Evolutionary conservation across 2,113 vertebrate genomes (phyloP).

Genomic region (Calcarius ornatus): DNA sequence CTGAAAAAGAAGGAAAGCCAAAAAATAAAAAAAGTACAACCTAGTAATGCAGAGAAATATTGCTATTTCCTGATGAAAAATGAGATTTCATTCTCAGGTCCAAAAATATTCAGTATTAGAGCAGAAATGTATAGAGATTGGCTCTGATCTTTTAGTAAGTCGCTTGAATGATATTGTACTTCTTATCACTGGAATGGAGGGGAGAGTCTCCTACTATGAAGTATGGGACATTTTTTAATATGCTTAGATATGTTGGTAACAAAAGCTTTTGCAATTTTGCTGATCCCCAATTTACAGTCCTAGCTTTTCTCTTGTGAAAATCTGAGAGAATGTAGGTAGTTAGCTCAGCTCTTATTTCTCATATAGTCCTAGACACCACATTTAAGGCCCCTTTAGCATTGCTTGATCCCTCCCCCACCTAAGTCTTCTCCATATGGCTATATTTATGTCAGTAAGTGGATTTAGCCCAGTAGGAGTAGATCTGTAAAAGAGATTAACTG

Average conservation of each 20-base stretch:
- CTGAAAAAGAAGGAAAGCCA: not conserved
- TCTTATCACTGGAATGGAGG: not conserved
- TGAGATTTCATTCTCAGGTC: not conserved
- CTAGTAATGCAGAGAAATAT: not conserved
- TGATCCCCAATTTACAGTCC: not conserved
- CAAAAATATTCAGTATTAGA: not conserved
- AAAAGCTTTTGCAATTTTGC: not conserved
- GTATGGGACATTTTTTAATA: not conserved
- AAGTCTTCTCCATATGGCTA: not conserved
- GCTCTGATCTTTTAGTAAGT: not conserved
- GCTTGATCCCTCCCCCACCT: not conserved
- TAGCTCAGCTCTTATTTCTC: not conserved
- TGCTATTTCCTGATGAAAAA: not conserved
- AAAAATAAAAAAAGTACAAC: not conserved
- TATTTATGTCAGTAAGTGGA: not conserved
- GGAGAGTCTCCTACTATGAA: not conserved
- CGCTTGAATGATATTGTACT: not conserved
- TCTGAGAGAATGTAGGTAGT: not conserved
- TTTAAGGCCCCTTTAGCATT: not conserved
- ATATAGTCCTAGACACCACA: accelerated
- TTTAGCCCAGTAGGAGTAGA: not conserved
- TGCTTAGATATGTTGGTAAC: not conserved
- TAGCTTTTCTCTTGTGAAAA: not conserved
- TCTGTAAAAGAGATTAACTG: not conserved
- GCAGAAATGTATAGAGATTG: not conserved